These are phyloP conservation scores for Papilio xuthus DNA, from an alignment of 1,140 invertebrate species.

Conservation along the genomic window DNA sequence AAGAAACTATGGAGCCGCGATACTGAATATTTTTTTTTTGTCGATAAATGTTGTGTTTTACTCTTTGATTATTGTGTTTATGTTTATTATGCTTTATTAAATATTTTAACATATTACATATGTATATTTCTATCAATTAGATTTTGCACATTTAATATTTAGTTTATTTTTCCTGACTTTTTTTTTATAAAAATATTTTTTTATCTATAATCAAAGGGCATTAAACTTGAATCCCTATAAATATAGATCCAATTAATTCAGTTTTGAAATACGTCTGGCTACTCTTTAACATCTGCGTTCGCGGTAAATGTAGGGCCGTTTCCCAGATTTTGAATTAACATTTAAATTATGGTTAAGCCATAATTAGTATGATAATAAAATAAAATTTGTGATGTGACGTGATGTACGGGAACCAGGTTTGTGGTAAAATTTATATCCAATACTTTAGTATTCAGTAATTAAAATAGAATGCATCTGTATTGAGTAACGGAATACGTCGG, in stretches of 20 bases:
- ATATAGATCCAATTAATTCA: conserved; percentile 45
- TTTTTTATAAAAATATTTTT: too few species aligned
- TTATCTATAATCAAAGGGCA: conserved; percentile 7
- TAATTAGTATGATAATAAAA: conserved; percentile 39
- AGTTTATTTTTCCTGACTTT: too few species aligned
- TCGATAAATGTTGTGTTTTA: background rate
- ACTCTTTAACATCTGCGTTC: conserved; percentile 43
- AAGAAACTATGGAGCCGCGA: conserved; percentile 45
- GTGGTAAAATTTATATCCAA: conserved; percentile 33
- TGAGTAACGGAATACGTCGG: conserved; percentile 24
- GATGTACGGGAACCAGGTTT: conserved; percentile 35
- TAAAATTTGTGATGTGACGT: conserved; percentile 36
- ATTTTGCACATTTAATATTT: background rate
- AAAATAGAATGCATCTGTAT: conserved; percentile 36
- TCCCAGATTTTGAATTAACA: conserved; percentile 35
- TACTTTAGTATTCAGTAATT: conserved; percentile 35
- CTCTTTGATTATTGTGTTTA: background rate
- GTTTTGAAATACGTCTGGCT: conserved; percentile 42
- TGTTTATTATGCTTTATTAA: background rate
- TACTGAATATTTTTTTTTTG: background rate
- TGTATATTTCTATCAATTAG: background rate
- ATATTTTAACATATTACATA: background rate
- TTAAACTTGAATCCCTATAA: conserved; percentile 42
- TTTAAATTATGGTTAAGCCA: conserved; percentile 37
- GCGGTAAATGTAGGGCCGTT: conserved; percentile 39